Evolutionary conservation across 2,888 invertebrate species (phyloP).

Genomic region (Hirudinaria manillensis): DNA sequence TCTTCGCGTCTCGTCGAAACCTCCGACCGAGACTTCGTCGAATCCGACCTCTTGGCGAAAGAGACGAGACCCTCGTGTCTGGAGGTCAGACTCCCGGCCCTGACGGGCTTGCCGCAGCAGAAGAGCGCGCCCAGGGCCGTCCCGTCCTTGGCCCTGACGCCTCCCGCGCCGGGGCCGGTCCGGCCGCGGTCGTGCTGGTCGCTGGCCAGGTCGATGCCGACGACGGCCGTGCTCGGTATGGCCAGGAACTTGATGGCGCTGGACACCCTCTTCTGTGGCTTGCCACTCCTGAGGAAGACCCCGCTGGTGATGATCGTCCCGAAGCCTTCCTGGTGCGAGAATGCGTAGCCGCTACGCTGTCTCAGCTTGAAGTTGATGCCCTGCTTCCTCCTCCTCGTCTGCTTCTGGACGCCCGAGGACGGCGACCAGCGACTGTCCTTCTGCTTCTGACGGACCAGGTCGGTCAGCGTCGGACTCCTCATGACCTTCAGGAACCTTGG

Average conservation of each 20-base stretch:
- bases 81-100: background rate
- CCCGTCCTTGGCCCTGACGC: background rate
- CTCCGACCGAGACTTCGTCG: too few relatives aligned
- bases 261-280: background rate
- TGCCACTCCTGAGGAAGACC: background rate
- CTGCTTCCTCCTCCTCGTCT: background rate
- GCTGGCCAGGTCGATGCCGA: constrained; percentile 15
- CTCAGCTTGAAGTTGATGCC: constrained; percentile 53
- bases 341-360: constrained; percentile 72
- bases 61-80: too few relatives aligned
- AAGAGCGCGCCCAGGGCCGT: background rate
- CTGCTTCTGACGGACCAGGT: constrained; percentile 75
- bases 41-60: too few relatives aligned
- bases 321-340: constrained; percentile 92
- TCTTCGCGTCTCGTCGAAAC: too few relatives aligned
- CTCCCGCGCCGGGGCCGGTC: background rate
- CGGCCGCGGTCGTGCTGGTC: background rate
- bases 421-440: constrained; percentile 56
- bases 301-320: constrained; percentile 93
- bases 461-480: constrained; percentile 82
- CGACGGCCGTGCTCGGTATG: constrained; percentile 20
- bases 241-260: constrained; percentile 23
- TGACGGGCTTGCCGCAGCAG: background rate
- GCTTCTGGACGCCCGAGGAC: background rate
- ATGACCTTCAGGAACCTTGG: constrained; percentile 86